A percentile compares a stretch with the other conserved stretches of the same genome.
Evolutionary conservation across 2,888 invertebrate species (phyloP).

Genomic region (Chloroclystis v-ata): DNA sequence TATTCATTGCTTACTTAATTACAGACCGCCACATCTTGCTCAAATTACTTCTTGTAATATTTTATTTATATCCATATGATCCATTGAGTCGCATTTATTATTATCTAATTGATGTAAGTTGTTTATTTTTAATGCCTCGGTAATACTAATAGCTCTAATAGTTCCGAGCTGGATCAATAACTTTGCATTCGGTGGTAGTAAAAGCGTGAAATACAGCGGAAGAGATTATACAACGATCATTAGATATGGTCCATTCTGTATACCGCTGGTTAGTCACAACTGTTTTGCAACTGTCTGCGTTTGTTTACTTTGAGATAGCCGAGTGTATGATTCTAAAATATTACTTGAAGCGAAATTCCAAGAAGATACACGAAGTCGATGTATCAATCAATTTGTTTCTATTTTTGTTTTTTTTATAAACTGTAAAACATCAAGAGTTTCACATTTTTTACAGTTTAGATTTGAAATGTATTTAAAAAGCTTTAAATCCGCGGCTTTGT

Average conservation of each 20-base stretch:
- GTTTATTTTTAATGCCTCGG: no score
- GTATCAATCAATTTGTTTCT: not conserved
- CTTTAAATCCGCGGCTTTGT: no score
- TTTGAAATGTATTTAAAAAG: no score
- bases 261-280: slow-evolving; percentile 26
- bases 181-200: slow-evolving; percentile 7
- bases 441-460: no score
- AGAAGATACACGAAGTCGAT: not conserved
- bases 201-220: slow-evolving; percentile 19
- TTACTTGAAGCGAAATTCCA: not conserved
- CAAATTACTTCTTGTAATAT: no score
- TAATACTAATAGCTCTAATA: not conserved
- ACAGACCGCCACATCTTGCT: no score
- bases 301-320: slow-evolving; percentile 20
- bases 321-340: slow-evolving; percentile 14
- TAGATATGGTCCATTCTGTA: slow-evolving; percentile 17
- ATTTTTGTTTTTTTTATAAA: no score
- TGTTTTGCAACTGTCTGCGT: slow-evolving; percentile 25
- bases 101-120: no score
- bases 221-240: slow-evolving; percentile 25
- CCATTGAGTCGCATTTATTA: no score
- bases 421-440: no score
- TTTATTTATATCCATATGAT: no score
- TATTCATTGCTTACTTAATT: no score
- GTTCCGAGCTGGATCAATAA: not conserved